Conservation (phyloP, 2,888 invertebrate species). For the Deilephila porcellus region DNA sequence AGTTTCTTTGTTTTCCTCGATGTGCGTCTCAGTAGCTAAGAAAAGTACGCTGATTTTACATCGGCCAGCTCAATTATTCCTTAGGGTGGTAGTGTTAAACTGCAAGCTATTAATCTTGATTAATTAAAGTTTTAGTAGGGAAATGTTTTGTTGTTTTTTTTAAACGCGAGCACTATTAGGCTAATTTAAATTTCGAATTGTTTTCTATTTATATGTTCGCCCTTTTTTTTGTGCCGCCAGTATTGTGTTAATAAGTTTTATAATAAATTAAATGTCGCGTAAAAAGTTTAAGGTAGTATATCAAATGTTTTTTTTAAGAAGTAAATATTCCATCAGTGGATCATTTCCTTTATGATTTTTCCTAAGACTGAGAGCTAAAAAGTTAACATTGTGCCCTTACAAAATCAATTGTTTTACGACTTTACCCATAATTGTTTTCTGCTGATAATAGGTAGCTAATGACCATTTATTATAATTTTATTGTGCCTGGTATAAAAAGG, state of each 20-base stretch:
- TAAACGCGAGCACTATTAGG: background rate
- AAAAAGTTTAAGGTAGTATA: no score
- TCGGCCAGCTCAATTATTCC: conserved; percentile 61
- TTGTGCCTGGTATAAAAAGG: no score
- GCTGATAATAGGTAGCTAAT: no score
- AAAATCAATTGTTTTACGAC: background rate
- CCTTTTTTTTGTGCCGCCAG: background rate
- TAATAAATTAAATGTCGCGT: no score
- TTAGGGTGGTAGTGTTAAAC: conserved; percentile 66
- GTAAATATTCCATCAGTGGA: no score
- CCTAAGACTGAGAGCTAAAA: no score
- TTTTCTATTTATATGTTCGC: background rate
- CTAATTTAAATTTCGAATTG: conserved; percentile 25
- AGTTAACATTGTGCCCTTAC: no score
- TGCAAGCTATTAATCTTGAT: conserved; percentile 76
- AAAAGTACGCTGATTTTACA: conserved; percentile 24
- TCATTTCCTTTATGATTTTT: no score
- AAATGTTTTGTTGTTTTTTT: conserved; percentile 22
- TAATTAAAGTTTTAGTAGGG: conserved; percentile 66
- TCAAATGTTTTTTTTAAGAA: no score
- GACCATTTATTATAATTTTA: no score
- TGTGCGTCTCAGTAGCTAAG: conserved; percentile 35
- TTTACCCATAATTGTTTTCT: no score
- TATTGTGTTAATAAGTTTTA: background rate
- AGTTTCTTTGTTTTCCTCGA: conserved; percentile 77